phyloP scores from a whole-genome alignment of 2,113 vertebrate genomes.

The human (Homo sapiens) region DNA sequence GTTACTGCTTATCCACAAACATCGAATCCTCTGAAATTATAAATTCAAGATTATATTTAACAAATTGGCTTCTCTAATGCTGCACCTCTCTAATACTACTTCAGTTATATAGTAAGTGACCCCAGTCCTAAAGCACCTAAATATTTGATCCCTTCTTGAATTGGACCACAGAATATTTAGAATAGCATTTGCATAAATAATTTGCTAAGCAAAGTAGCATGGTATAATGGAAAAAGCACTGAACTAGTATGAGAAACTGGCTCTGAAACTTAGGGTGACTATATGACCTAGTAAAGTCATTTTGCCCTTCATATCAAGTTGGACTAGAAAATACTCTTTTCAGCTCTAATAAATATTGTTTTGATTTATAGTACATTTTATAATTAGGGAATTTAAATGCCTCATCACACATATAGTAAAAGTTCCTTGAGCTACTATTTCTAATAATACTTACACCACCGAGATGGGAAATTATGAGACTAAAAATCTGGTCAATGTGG shows the following conservation, averaged over 20 bases:
- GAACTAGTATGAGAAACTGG: slow-evolving; percentile 14
- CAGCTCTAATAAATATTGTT: neutral
- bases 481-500: slow-evolving; percentile 17
- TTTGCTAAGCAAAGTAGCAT: neutral
- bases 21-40: slow-evolving; percentile 19
- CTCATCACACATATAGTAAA: neutral
- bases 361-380: slow-evolving; percentile 40
- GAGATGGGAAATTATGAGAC: slow-evolving; percentile 7
- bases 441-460: neutral
- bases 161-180: neutral
- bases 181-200: neutral
- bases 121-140: slow-evolving; percentile 4
- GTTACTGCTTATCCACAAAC: slow-evolving; percentile 6
- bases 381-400: slow-evolving; percentile 21
- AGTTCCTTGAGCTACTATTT: neutral
- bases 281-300: neutral
- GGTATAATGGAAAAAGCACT: neutral
- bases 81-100: neutral
- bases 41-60: slow-evolving; percentile 18
- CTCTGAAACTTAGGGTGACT: neutral
- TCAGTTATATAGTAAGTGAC: neutral
- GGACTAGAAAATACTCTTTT: slow-evolving; percentile 11
- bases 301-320: neutral
- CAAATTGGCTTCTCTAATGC: neutral
- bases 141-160: neutral